Conservation (phyloP, 2,888 invertebrate species). For the Callyntrura guangdongensis region DNA sequence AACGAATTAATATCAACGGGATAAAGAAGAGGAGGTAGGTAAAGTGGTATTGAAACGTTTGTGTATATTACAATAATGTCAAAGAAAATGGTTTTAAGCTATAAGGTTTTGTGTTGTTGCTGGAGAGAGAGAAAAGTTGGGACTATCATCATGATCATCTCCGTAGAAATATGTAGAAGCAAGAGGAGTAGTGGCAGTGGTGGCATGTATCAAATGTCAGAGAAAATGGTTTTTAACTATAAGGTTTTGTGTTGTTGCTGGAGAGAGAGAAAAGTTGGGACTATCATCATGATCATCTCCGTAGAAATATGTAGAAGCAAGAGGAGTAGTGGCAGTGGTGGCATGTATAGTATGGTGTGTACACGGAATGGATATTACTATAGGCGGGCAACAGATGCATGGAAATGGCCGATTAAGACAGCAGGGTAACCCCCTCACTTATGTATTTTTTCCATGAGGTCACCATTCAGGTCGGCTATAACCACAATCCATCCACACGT, state of each 20-base stretch:
- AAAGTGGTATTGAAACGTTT: slow-evolving; percentile 50
- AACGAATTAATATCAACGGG: slow-evolving; percentile 45
- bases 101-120: slow-evolving; percentile 7
- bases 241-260: slow-evolving; percentile 13
- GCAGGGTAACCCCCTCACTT: slow-evolving; percentile 85
- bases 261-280: slow-evolving; percentile 38
- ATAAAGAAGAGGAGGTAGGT: slow-evolving; percentile 36
- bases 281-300: slow-evolving; percentile 14
- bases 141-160: slow-evolving; percentile 30
- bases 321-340: background rate
- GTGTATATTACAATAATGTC: slow-evolving; percentile 58
- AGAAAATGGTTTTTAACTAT: slow-evolving; percentile 49
- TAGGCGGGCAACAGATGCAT: slow-evolving; percentile 85
- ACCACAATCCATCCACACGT: slow-evolving; percentile 84
- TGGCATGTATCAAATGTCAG: no score
- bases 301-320: background rate
- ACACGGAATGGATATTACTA: slow-evolving; percentile 60
- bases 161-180: background rate
- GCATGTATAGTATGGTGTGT: slow-evolving; percentile 36
- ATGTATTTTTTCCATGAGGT: slow-evolving; percentile 83
- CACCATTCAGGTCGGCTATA: slow-evolving; percentile 83
- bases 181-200: background rate
- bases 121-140: slow-evolving; percentile 40
- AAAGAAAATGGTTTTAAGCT: slow-evolving; percentile 55
- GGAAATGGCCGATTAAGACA: slow-evolving; percentile 85